phyloP scores from a whole-genome alignment of 2,888 invertebrate genomes.

The Pharmacophagus antenor region DNA sequence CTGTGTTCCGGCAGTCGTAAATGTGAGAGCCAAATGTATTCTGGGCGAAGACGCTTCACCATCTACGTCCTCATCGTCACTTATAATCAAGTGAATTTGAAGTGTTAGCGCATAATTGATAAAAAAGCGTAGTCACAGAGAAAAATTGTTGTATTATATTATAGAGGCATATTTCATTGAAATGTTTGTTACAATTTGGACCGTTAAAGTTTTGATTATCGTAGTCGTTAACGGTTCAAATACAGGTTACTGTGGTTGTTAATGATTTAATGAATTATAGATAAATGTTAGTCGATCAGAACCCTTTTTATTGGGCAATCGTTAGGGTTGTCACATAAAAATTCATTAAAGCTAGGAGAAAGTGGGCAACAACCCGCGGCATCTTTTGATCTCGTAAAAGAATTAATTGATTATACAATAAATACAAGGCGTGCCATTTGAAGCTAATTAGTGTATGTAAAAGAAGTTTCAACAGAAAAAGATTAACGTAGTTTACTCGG shows the following conservation, averaged over 20 bases:
- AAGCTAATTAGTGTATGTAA: not conserved
- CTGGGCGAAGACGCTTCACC: too few relatives aligned
- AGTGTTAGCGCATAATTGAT: too few relatives aligned
- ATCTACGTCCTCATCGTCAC: too few relatives aligned
- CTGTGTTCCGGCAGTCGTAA: too few relatives aligned
- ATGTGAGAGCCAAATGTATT: too few relatives aligned
- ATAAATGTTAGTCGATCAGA: slow-evolving; percentile 25
- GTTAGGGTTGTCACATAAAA: slow-evolving; percentile 24
- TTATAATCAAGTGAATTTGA: too few relatives aligned
- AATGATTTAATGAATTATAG: slow-evolving; percentile 42
- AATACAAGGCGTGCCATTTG: not conserved
- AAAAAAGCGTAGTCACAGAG: not conserved
- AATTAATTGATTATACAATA: not conserved
- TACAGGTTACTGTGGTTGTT: slow-evolving; percentile 38
- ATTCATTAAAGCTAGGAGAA: not conserved
- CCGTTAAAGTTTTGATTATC: not conserved
- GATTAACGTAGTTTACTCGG: not conserved
- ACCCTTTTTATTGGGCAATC: slow-evolving; percentile 22
- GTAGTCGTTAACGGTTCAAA: slow-evolving; percentile 42
- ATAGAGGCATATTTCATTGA: too few relatives aligned
- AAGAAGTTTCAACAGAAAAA: not conserved
- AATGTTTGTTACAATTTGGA: not conserved
- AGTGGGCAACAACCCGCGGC: too few relatives aligned
- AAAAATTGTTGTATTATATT: not conserved
- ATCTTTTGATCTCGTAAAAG: not conserved